Conservation (phyloP, 1,140 invertebrate species). For the Apis dorsata region DNA sequence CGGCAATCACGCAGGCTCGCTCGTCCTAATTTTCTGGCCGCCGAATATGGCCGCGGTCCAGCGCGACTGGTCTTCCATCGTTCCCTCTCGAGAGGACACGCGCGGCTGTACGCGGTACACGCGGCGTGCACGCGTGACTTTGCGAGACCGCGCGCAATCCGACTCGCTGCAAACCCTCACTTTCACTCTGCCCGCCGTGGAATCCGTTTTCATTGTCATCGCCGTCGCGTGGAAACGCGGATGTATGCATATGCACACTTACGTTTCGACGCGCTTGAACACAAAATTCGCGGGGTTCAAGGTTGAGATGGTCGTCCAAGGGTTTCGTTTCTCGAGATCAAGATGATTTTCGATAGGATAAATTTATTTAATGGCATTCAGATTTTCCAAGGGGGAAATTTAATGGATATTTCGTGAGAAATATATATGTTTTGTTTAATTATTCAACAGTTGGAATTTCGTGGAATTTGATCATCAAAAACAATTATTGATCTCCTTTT, state of each 20-base stretch:
- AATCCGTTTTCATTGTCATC: conserved; percentile 51
- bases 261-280: neutral
- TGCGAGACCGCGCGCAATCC: conserved; percentile 45
- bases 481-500: no score
- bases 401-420: no score
- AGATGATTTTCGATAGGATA: no score
- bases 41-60: conserved; percentile 65
- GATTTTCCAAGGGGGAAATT: no score
- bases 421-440: no score
- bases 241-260: no score
- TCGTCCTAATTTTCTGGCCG: conserved; percentile 53
- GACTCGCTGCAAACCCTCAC: conserved; percentile 52
- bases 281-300: conserved; percentile 14
- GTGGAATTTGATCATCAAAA: no score
- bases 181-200: conserved; percentile 60
- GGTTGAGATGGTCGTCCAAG: neutral
- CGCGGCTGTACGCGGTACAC: conserved; percentile 14
- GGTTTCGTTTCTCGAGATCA: no score
- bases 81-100: conserved; percentile 54
- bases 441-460: no score
- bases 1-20: neutral
- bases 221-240: neutral
- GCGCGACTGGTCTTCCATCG: conserved; percentile 59
- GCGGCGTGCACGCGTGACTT: conserved; percentile 37
- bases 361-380: no score